Evolutionary conservation across 1,140 invertebrate genomes (phyloP), one percentile per base, ranked within the genome.

Genomic region (Diuraphis noxia): DNA sequence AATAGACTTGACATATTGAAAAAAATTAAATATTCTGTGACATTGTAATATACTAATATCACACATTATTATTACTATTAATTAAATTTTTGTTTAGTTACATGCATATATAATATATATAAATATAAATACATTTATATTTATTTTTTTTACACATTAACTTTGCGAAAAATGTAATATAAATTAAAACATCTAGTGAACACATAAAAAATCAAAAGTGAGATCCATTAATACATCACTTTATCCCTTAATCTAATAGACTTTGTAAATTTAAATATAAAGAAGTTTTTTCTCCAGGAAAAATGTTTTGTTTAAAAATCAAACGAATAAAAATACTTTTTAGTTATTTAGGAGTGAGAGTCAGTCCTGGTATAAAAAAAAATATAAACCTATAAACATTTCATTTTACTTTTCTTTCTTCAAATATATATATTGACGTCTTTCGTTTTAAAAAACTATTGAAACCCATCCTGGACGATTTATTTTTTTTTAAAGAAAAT

Each of bases 291-390:
- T 90, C 72, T 82, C 77, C 36, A 82, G 89, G 36, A 91, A 72
- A 91, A 91, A 91, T 91, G 8, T 91, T 91, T 91, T 91, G 77
- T 82, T 91, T 91, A 91, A 91, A 91, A 91, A 91, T 91, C 89
- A 91, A 91, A 82, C 89, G 63, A 91, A 91, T 91, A 91, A 91
- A 91, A 91, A 79, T 82, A 41, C 19, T 81, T 41, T 91, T 49
- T 82, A 52, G 89, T 91, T 91, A 91, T n/a, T 91, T 91, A 91
- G 89, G 89, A 91, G 77, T 82, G 89, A 79, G 19, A 91, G 34
- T 91, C 89, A 79, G 89, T 91, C 89, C 89, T 91, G 38, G 82
- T 52, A 17, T 91, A 91, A 91, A 91, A 82, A 91, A 72, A 90
- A n/a, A 81, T 88, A 79, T 91, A 52, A 46, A 91, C 72, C 30